A percentile compares a stretch with the other conserved stretches of the same genome.
These are phyloP conservation scores for Orientallactaga bullata DNA, from an alignment of 2,113 vertebrate genomes.

Conservation along the genomic window DNA sequence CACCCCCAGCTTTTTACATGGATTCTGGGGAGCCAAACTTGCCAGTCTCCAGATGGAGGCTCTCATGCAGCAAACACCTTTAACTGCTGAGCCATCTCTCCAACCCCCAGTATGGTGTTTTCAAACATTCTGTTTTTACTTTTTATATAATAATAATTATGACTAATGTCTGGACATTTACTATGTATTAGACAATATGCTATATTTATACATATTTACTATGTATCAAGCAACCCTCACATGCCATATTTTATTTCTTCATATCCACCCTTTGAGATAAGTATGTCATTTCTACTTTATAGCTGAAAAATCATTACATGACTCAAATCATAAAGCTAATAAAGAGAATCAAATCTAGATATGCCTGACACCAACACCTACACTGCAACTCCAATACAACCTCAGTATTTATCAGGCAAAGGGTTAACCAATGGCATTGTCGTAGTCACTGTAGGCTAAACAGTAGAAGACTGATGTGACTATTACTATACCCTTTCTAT, in stretches of 20 bases:
- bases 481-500: background rate
- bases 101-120: too few relatives aligned
- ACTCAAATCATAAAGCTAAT: conserved; percentile 43
- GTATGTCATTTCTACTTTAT: conserved; percentile 14
- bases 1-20: too few relatives aligned
- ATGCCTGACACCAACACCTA: conserved; percentile 1
- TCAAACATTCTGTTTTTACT: too few relatives aligned
- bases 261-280: conserved; percentile 8
- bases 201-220: background rate
- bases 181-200: background rate
- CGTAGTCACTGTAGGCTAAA: background rate
- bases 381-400: background rate
- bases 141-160: background rate
- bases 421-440: background rate
- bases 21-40: too few relatives aligned
- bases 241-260: conserved; percentile 6
- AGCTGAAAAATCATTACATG: conserved; percentile 46
- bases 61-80: too few relatives aligned
- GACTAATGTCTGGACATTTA: conserved; percentile 23
- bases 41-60: too few relatives aligned
- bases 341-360: conserved; percentile 29
- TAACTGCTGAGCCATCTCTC: too few relatives aligned
- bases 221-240: background rate
- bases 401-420: background rate
- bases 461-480: background rate